Evolutionary conservation across 2,888 invertebrate genomes (phyloP), one percentile per base, ranked within the genome.

Genomic region (Bugula neritina): DNA sequence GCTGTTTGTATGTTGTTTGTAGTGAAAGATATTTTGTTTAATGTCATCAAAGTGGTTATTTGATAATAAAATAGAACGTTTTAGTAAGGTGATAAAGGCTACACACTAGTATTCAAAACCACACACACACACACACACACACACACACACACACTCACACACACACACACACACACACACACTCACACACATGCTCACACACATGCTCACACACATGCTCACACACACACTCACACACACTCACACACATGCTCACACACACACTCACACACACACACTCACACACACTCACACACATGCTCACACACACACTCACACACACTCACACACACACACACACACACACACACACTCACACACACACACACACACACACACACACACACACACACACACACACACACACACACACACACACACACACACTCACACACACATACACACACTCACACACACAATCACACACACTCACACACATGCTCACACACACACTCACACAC

Each of bases 291-390:
- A 57, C 57, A n/a, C n/a, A n/a, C n/a, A n/a, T n/a, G n/a, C n/a
- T n/a, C n/a, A n/a, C n/a, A n/a, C n/a, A n/a, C n/a, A 57, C 23
- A 25, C 10, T 23, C 57, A 57, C 57, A 57, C 23, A 25, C 23
- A 57, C 57, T 23, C 57, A 57, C 25, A 25, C 23, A 57, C 57
- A 57, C 23, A 17, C 23, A 25, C 23, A 57, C 57, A n/a, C 57
- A 57, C 13, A 25, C 57, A 57, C 57, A 57, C 57, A 57, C 13
- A 25, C 23, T 23, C 57, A 57, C 13, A 57, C 25, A 25, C 23
- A 57, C 57, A 57, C 57, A 57, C 13, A 25, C 57, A 57, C 57
- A 57, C 57, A 57, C 23, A 57, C 23, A 57, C 10, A 57, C 57
- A 57, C 23, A 25, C 23, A 57, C 57, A 57, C 57, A 57, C 23